Base-by-base conservation (phyloP, 1,140 invertebrate genomes). In the Pinna nobilis region DNA sequence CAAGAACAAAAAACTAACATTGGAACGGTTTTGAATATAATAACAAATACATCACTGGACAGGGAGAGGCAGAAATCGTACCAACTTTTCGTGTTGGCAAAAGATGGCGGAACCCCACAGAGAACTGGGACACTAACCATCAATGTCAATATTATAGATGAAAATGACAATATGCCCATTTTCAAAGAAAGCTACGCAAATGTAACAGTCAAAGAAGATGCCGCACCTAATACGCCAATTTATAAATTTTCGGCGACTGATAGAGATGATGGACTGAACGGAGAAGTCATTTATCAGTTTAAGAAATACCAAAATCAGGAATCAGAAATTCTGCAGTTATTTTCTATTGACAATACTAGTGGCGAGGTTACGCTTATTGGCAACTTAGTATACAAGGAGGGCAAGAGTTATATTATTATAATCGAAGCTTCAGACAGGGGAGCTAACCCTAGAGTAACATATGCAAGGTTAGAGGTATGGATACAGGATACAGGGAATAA, bases 241-340 rank as follows among this genome's bases (percentile, higher is more conserved):
- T 89, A 96, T 59, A 72, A 91, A 94, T 93, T 65, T 18, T 41
- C 32, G 60, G 97, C 97, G 0, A 91, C 90, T 9, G 97, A 99
- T 88, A 90, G 91, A 13, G 97, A 99, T 87, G 94, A 95, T 82
- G 97, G 95, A 0, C 92, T 93, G 59, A 99, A 98, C 90, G 95
- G 96, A 0, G 92, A 92, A 0, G 91, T 99, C 3, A 92, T 91
- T 23, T 99, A 98, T 88, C 59, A 51, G 9, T 51, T 73, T 18
- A 67, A 71, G 33, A 64, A 57, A 30, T 71, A 63, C 50, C 49
- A 63, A 20, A 47, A 49, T 4, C 68, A 76, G 35, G n/a, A 49
- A 23, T 47, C 55, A 25, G 64, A 76, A 76, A 71, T 75, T 57
- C 47, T 57, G 35, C 23, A 71, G 9, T 59, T 70, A 30, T 71